These are phyloP conservation scores for Brachypteracias leptosomus DNA, from an alignment of 2,113 vertebrate species.

Conservation along the genomic window DNA sequence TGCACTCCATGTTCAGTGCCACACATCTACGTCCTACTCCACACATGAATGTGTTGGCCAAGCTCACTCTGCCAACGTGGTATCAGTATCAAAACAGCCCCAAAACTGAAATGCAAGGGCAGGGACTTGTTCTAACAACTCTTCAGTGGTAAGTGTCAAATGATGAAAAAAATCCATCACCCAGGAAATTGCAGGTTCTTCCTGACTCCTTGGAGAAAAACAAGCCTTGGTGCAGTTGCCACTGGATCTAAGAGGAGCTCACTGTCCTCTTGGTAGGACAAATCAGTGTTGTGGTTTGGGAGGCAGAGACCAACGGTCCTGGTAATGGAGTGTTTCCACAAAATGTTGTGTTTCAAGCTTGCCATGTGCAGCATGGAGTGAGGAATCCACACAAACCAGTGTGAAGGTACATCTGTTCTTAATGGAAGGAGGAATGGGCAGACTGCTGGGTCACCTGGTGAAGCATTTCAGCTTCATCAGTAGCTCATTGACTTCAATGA, in stretches of 20 bases:
- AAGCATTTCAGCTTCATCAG: background rate
- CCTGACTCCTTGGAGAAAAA: too few species aligned
- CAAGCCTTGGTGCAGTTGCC: background rate
- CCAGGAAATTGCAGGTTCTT: background rate
- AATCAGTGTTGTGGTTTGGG: background rate
- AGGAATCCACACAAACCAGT: background rate
- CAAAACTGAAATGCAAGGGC: background rate
- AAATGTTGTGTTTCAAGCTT: background rate
- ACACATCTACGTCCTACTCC: too few species aligned
- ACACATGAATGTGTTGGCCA: background rate
- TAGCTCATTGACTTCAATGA: background rate
- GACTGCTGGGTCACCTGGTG: background rate
- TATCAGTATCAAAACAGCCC: background rate
- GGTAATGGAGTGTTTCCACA: too few species aligned
- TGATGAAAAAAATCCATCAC: background rate
- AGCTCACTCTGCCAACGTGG: background rate
- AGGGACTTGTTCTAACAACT: background rate
- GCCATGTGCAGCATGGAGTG: background rate
- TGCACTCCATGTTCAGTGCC: too few species aligned
- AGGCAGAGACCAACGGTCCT: background rate
- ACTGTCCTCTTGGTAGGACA: background rate
- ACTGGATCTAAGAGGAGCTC: background rate
- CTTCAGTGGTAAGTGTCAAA: background rate
- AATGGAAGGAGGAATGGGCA: background rate
- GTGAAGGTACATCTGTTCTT: background rate